Percentiles rank a stretch among this genome's conserved stretches.
Conservation (phyloP, 1,140 invertebrate genomes). For the Drosophila navojoa region DNA sequence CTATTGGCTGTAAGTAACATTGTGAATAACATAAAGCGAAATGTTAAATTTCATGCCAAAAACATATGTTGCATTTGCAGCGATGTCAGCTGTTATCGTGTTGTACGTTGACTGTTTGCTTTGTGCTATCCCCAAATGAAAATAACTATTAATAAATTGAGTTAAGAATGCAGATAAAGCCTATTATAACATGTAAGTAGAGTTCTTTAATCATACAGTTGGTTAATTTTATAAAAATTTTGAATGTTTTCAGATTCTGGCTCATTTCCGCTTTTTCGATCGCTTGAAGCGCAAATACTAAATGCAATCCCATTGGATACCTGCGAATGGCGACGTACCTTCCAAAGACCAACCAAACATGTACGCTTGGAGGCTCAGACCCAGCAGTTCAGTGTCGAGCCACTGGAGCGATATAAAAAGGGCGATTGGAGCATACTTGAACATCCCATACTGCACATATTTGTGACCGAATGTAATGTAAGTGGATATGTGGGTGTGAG, state of each 20-base stretch:
- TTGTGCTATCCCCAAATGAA: conserved; percentile 40
- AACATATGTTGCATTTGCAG: conserved; percentile 14
- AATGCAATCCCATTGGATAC: conserved; percentile 93
- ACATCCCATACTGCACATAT: conserved; percentile 96
- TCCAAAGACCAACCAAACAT: conserved; percentile 90
- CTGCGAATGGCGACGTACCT: conserved; percentile 95
- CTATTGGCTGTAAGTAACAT: conserved; percentile 14
- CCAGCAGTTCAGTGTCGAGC: conserved; percentile 91
- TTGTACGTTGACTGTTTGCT: conserved; percentile 30
- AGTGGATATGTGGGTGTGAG: conserved; percentile 62
- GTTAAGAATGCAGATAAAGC: conserved; percentile 75
- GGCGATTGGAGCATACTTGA: conserved; percentile 90
- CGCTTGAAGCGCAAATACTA: conserved; percentile 90
- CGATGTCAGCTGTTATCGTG: conserved; percentile 29
- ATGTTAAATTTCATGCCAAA: neutral
- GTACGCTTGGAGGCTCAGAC: conserved; percentile 94
- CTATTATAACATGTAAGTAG: conserved; percentile 77
- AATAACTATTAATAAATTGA: conserved; percentile 28
- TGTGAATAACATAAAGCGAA: neutral
- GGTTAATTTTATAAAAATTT: neutral
- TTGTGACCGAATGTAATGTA: conserved; percentile 96
- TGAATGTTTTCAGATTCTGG: conserved; percentile 90
- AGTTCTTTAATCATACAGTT: neutral
- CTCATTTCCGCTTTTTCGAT: conserved; percentile 93
- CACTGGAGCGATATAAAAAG: conserved; percentile 86